Evolutionary conservation across 2,888 invertebrate genomes (phyloP).

Genomic region (Iselma pallidipennis): DNA sequence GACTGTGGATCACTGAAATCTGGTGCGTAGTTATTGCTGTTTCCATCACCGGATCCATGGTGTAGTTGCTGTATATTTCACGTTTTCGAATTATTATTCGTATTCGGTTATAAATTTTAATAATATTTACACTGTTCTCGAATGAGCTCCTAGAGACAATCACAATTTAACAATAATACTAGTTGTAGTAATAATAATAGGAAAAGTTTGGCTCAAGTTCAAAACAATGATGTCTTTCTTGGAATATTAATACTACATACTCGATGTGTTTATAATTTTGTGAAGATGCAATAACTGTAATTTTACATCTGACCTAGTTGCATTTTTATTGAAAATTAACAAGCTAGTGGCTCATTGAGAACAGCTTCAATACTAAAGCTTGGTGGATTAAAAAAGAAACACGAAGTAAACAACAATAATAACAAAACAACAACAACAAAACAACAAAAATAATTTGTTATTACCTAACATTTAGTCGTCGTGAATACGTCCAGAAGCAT

Average conservation of each 20-base stretch:
- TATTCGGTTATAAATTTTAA: background rate
- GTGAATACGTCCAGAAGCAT: conserved; percentile 52
- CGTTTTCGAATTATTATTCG: background rate
- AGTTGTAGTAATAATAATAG: background rate
- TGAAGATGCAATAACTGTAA: background rate
- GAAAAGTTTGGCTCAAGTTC: background rate
- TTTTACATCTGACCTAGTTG: background rate
- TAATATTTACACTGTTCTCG: background rate
- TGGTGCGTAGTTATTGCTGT: conserved; percentile 27
- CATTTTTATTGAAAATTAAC: background rate
- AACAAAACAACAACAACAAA: conserved; percentile 10
- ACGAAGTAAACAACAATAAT: background rate
- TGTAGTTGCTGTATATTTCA: conserved; percentile 28
- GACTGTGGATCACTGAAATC: conserved; percentile 38
- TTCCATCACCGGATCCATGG: conserved; percentile 30
- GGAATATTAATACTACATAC: background rate
- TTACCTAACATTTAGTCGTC: conserved; percentile 55
- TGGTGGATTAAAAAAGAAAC: background rate
- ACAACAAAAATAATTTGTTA: conserved; percentile 14
- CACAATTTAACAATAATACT: too few species aligned
- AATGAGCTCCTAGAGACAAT: background rate
- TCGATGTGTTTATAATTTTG: background rate
- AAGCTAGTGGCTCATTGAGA: conserved; percentile 6
- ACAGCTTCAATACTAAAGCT: background rate
- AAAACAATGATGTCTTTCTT: background rate